Evolutionary conservation across 2,888 invertebrate species (phyloP).

Genomic region (Neoitamus cyanurus): DNA sequence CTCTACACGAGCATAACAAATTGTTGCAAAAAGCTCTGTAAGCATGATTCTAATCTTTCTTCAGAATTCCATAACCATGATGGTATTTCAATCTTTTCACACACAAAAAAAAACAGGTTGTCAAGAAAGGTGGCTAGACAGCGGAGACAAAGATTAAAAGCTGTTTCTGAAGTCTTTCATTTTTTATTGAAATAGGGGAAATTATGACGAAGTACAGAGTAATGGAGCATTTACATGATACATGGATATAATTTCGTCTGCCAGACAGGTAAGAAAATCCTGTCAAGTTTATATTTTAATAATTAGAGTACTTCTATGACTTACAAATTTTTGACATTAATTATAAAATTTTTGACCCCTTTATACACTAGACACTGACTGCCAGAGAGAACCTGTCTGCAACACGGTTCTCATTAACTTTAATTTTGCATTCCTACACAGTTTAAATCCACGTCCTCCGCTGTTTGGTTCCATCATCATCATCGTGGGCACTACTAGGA

Average conservation of each 20-base stretch:
- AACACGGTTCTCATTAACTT: background rate
- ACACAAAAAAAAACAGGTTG: too few relatives aligned
- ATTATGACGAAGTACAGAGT: conserved; percentile 5
- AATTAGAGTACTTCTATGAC: background rate
- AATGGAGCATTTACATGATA: conserved; percentile 25
- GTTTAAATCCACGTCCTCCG: conserved; percentile 30
- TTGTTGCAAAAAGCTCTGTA: too few relatives aligned
- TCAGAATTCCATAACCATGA: too few relatives aligned
- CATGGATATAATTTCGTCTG: background rate
- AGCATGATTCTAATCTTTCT: too few relatives aligned
- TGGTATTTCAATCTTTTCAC: too few relatives aligned
- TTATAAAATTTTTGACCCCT: background rate
- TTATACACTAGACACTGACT: background rate
- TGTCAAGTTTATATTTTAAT: background rate
- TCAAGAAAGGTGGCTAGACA: background rate
- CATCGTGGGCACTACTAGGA: background rate
- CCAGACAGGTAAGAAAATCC: background rate
- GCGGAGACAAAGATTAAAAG: background rate
- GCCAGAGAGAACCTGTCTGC: background rate
- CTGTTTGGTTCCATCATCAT: conserved; percentile 16
- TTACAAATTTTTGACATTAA: background rate
- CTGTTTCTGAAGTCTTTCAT: background rate
- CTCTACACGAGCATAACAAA: too few relatives aligned
- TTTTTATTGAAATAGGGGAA: conserved; percentile 24
- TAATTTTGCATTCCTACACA: background rate